Percentiles rank a stretch among this genome's conserved stretches.
Evolutionary conservation across 2,888 invertebrate genomes (phyloP).

Genomic region (Furcula furcula): DNA sequence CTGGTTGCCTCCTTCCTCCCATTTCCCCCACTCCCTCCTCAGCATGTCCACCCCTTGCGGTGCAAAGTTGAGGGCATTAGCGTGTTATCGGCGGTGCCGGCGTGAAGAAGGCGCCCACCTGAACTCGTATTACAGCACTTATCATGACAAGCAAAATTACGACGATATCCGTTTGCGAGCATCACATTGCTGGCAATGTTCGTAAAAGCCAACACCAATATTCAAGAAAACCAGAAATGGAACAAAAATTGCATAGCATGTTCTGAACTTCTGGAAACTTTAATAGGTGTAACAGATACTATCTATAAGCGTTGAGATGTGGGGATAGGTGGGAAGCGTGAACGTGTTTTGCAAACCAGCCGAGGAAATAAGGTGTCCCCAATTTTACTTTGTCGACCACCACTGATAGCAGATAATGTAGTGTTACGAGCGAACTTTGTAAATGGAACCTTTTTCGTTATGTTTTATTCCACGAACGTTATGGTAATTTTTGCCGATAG

Average conservation of each 20-base stretch:
- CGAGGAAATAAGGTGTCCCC: constrained; percentile 77
- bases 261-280: constrained; percentile 19
- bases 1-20: constrained; percentile 43
- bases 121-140: constrained; percentile 50
- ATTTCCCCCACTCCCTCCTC: constrained; percentile 25
- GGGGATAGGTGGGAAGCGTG: constrained; percentile 79
- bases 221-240: constrained; percentile 40
- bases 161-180: constrained; percentile 17
- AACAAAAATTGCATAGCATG: constrained; percentile 17
- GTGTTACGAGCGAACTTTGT: constrained; percentile 61
- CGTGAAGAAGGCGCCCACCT: constrained; percentile 79
- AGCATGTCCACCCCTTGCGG: constrained; percentile 62
- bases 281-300: constrained; percentile 76
- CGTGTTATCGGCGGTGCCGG: constrained; percentile 78
- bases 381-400: constrained; percentile 76
- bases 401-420: constrained; percentile 73
- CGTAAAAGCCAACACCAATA: background rate
- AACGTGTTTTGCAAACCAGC: constrained; percentile 80
- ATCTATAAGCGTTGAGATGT: constrained; percentile 81
- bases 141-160: constrained; percentile 37
- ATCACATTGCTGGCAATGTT: constrained; percentile 37
- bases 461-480: constrained; percentile 41
- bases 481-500: constrained; percentile 31
- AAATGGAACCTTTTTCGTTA: constrained; percentile 53
- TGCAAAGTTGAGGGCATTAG: constrained; percentile 82